Conservation (phyloP, 2,888 invertebrate genomes). For the Coecobrya sp. region DNA sequence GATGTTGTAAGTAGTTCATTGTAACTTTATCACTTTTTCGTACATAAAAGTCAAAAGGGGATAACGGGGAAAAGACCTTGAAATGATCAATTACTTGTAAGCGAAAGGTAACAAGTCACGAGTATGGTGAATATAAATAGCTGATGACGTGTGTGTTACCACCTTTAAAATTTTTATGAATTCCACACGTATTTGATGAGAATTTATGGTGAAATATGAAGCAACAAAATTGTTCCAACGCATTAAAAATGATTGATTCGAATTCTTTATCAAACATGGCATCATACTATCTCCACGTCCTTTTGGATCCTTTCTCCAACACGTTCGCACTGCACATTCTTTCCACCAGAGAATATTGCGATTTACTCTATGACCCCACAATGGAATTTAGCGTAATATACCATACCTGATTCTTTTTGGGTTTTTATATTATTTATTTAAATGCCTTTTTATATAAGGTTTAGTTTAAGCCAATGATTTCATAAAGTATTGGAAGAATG, state of each 20-base stretch:
- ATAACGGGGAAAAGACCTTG: no score
- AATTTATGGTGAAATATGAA: background rate
- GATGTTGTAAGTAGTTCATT: background rate
- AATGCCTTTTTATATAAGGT: background rate
- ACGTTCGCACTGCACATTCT: background rate
- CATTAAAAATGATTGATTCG: slow-evolving; percentile 54
- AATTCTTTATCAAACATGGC: slow-evolving; percentile 27
- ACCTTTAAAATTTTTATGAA: no score
- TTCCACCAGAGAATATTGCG: background rate
- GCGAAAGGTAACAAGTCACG: no score
- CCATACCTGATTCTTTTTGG: background rate
- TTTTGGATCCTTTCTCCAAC: background rate
- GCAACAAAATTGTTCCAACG: background rate
- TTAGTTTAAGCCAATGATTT: background rate
- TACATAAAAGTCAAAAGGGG: no score
- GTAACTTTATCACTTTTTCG: no score
- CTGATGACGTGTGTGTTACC: no score
- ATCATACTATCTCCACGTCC: background rate
- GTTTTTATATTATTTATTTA: slow-evolving; percentile 12
- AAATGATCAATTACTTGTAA: no score
- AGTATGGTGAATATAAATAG: no score
- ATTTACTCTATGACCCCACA: background rate
- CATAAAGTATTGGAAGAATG: background rate
- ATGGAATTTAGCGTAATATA: slow-evolving; percentile 21
- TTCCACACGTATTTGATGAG: slow-evolving; percentile 6